A percentile compares a stretch with the other conserved stretches of the same genome.
Evolutionary conservation across 1,140 invertebrate genomes (phyloP).

Genomic region (Drosophila navojoa): DNA sequence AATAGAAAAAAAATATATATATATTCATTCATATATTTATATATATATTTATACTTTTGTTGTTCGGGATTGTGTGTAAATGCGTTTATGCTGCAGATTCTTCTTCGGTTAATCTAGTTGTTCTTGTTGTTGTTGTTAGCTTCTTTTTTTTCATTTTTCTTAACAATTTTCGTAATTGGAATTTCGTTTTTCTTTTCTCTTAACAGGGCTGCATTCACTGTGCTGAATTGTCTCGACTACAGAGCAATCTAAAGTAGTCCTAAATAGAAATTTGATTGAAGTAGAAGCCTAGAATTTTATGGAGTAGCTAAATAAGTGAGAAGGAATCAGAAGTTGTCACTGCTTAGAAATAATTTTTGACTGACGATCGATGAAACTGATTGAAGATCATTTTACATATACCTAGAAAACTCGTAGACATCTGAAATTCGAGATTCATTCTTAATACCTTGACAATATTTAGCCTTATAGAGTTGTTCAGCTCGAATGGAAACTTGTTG

Average conservation of each 20-base stretch:
- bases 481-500: too few species aligned
- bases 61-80: conserved; percentile 21
- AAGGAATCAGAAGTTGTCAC: too few species aligned
- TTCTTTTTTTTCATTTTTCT: neutral
- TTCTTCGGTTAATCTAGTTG: conserved; percentile 11
- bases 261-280: neutral
- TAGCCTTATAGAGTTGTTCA: too few species aligned
- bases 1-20: conserved; percentile 68
- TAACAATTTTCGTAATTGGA: neutral
- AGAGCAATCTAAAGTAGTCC: neutral
- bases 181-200: neutral
- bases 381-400: too few species aligned
- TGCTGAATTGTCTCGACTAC: conserved; percentile 1
- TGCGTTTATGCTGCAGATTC: conserved; percentile 18
- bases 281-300: too few species aligned
- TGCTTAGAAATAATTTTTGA: too few species aligned
- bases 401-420: too few species aligned
- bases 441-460: too few species aligned
- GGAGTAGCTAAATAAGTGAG: too few species aligned
- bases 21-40: conserved; percentile 30
- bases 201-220: conserved; percentile 3
- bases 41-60: conserved; percentile 28
- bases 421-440: too few species aligned
- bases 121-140: neutral
- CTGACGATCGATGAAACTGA: too few species aligned